These are phyloP conservation scores for Psilanteris sp. DNA, from an alignment of 1,140 invertebrate genomes.

Conservation along the genomic window DNA sequence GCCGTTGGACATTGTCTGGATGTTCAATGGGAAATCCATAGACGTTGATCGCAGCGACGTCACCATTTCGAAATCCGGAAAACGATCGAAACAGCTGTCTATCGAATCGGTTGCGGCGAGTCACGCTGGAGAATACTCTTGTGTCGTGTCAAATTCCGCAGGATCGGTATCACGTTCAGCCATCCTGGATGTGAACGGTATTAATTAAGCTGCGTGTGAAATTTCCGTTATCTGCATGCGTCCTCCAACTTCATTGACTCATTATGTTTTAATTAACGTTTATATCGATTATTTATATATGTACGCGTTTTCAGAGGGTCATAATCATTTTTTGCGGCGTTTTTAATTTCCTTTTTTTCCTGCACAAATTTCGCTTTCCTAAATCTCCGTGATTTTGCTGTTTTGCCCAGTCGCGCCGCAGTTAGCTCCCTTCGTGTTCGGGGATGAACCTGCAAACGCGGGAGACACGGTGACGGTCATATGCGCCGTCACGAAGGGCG, in stretches of 20 bases:
- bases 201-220: conserved; percentile 7
- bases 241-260: too few relatives aligned
- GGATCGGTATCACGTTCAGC: conserved; percentile 86
- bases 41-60: too few relatives aligned
- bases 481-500: conserved; percentile 87
- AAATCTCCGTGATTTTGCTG: conserved; percentile 7
- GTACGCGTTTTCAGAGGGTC: too few relatives aligned
- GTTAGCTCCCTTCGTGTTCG: conserved; percentile 84
- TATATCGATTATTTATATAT: too few relatives aligned
- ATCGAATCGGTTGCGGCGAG: conserved; percentile 87
- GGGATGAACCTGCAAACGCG: conserved; percentile 84
- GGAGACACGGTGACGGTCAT: conserved; percentile 85
- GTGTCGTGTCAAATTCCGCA: conserved; percentile 87
- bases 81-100: too few relatives aligned
- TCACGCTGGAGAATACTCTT: conserved; percentile 90
- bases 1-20: too few relatives aligned
- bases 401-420: conserved; percentile 82
- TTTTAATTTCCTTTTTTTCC: too few relatives aligned
- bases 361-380: too few relatives aligned
- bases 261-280: too few relatives aligned
- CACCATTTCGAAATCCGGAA: too few relatives aligned
- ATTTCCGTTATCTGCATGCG: conserved; percentile 35
- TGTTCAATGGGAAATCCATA: too few relatives aligned
- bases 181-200: conserved; percentile 87
- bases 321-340: too few relatives aligned